Evolutionary conservation across 2,888 invertebrate genomes (phyloP).

Genomic region (Apeira syringaria): DNA sequence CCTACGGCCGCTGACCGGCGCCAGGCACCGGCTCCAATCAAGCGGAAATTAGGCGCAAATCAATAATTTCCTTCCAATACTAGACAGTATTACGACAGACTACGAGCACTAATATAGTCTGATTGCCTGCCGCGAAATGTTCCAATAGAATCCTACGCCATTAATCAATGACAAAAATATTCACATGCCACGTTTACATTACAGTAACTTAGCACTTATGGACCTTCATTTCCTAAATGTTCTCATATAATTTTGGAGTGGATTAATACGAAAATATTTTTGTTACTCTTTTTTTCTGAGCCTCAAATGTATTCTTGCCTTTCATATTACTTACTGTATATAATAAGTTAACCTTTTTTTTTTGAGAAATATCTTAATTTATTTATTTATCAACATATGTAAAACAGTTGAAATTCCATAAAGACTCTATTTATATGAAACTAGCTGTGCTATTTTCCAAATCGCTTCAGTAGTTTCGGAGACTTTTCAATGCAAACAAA

Average conservation of each 20-base stretch:
- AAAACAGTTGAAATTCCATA: no score
- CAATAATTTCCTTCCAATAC: conserved; percentile 74
- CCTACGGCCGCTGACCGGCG: conserved; percentile 36
- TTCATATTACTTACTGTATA: no score
- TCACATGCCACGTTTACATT: conserved; percentile 27
- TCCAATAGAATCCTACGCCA: conserved; percentile 18
- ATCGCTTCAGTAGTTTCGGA: no score
- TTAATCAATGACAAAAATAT: conserved; percentile 34
- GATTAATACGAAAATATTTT: conserved; percentile 10
- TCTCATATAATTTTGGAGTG: conserved; percentile 11
- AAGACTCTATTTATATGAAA: no score
- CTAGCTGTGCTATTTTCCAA: no score
- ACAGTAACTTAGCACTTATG: conserved; percentile 23
- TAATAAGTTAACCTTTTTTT: no score
- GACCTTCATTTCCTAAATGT: conserved; percentile 27
- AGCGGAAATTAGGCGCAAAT: conserved; percentile 77
- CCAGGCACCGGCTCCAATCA: conserved; percentile 48
- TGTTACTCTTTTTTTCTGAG: neutral
- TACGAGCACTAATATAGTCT: conserved; percentile 60
- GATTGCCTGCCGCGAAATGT: conserved; percentile 55
- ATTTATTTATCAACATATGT: no score
- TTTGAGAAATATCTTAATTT: no score
- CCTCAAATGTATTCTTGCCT: no score
- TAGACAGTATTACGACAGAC: no score
- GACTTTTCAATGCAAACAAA: no score